Conservation (phyloP, 2,113 vertebrate species). For the Clarias gariepinus region DNA sequence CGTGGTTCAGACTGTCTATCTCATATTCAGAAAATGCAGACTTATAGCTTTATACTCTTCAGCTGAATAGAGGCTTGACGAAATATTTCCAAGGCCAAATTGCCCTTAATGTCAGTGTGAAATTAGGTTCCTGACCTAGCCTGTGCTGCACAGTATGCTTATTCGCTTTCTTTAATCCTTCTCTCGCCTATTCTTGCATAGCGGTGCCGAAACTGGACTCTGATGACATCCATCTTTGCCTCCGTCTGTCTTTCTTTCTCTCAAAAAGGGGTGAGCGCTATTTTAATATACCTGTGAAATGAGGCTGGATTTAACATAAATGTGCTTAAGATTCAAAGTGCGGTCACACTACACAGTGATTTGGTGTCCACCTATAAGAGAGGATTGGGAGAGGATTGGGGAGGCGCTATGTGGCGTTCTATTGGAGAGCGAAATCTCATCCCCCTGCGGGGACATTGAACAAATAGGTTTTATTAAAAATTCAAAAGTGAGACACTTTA, state of each 20-base stretch:
- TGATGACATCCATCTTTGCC: constrained; percentile 72
- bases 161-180: constrained; percentile 66
- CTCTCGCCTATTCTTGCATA: constrained; percentile 80
- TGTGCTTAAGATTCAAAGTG: constrained; percentile 68
- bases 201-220: constrained; percentile 77
- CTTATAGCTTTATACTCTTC: constrained; percentile 80
- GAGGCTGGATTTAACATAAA: constrained; percentile 79
- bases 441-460: constrained; percentile 45
- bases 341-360: constrained; percentile 68
- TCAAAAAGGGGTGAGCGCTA: constrained; percentile 87
- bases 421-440: constrained; percentile 44
- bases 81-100: constrained; percentile 85
- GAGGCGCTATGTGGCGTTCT: constrained; percentile 22
- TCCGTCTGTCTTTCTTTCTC: constrained; percentile 39
- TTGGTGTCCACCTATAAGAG: constrained; percentile 64
- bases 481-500: constrained; percentile 48
- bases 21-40: constrained; percentile 77
- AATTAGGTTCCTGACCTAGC: constrained; percentile 87
- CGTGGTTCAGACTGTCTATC: constrained; percentile 81
- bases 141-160: constrained; percentile 77
- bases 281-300: constrained; percentile 87
- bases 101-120: constrained; percentile 84
- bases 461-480: constrained; percentile 56
- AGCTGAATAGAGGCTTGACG: constrained; percentile 85
- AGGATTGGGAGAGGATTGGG: constrained; percentile 36